These are phyloP conservation scores for Panurus biarmicus DNA, from an alignment of 2,113 vertebrate species.

Conservation along the genomic window DNA sequence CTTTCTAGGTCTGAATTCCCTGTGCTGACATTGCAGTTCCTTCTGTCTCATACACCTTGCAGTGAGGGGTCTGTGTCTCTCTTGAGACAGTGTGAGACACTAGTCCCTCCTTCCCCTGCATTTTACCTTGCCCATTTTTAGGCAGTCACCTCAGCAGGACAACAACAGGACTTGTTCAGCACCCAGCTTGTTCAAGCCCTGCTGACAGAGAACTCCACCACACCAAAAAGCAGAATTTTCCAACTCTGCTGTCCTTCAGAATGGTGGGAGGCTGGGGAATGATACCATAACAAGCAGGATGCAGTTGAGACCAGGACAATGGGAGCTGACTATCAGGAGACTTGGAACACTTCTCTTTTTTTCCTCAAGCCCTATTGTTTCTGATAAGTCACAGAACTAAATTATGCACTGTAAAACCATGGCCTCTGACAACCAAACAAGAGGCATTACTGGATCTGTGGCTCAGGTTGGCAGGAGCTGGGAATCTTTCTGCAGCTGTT, in stretches of 20 bases:
- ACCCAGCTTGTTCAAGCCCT: not conserved
- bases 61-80: not conserved
- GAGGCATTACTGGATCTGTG: not conserved
- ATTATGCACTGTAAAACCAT: not conserved
- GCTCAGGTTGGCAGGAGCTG: slow-evolving; percentile 15
- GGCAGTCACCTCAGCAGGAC: not conserved
- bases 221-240: not conserved
- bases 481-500: not conserved
- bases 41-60: not conserved
- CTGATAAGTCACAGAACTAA: slow-evolving; percentile 23
- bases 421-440: not conserved
- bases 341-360: not conserved
- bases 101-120: not conserved
- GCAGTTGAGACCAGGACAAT: slow-evolving; percentile 7
- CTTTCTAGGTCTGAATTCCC: not conserved
- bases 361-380: slow-evolving; percentile 4
- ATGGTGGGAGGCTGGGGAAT: not conserved
- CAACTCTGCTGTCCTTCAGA: not conserved
- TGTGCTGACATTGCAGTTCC: not conserved
- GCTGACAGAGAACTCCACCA: not conserved
- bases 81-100: not conserved
- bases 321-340: slow-evolving; percentile 2
- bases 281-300: not conserved
- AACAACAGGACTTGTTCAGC: not conserved
- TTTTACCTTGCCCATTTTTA: not conserved